phyloP scores from a whole-genome alignment of 2,888 invertebrate species.

The Trachelus troglodyta region DNA sequence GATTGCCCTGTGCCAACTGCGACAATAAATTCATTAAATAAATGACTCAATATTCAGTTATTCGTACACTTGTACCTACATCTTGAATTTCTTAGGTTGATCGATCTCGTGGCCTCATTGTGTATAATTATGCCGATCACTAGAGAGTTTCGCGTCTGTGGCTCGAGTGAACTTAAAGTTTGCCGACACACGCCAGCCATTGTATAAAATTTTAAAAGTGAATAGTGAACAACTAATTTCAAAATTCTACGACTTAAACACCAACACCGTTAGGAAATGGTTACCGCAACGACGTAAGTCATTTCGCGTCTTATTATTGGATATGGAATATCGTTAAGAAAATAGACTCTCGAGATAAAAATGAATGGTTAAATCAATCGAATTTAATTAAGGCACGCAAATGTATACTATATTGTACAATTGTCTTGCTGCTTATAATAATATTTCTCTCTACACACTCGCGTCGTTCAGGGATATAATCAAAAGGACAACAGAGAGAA shows the following conservation, averaged over 20 bases:
- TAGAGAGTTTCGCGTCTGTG: constrained; percentile 55
- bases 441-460: constrained; percentile 15
- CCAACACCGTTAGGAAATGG: neutral
- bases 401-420: constrained; percentile 27
- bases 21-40: constrained; percentile 14
- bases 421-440: constrained; percentile 23
- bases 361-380: neutral
- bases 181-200: constrained; percentile 57
- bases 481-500: neutral
- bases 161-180: constrained; percentile 48
- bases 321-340: neutral
- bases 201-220: neutral
- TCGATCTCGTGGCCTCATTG: constrained; percentile 38
- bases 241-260: neutral
- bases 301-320: neutral
- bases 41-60: constrained; percentile 8
- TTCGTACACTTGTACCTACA: constrained; percentile 44
- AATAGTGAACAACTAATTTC: neutral
- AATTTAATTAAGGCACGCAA: constrained; percentile 43
- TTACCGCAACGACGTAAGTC: neutral
- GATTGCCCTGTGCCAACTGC: constrained; percentile 58
- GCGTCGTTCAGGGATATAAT: neutral
- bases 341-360: neutral
- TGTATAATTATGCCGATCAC: constrained; percentile 57
- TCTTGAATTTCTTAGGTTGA: constrained; percentile 43